phyloP scores from a whole-genome alignment of 2,888 invertebrate species.

The Stenotaenia linearis region DNA sequence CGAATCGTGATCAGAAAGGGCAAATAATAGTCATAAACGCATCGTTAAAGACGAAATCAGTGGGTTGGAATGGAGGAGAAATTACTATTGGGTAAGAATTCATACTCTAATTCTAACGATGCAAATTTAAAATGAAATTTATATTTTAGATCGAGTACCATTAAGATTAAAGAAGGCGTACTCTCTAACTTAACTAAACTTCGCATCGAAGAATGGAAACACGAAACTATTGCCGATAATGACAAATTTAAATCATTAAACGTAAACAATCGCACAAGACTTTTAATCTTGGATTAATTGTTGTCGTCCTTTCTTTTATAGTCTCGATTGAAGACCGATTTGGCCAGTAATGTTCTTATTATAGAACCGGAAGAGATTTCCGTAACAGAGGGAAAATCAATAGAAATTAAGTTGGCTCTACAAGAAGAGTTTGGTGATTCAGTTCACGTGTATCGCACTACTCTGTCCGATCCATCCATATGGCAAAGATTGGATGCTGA shows the following conservation, averaged over 20 bases:
- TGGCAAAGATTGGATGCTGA: background rate
- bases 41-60: background rate
- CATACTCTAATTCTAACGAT: too few species aligned
- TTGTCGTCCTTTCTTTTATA: background rate
- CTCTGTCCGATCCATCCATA: background rate
- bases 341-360: background rate
- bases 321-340: background rate
- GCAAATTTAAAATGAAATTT: background rate
- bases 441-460: background rate
- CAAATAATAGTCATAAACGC: background rate
- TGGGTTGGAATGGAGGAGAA: slow-evolving; percentile 2
- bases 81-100: background rate
- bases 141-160: background rate
- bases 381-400: background rate
- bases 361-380: background rate
- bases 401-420: background rate
- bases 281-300: background rate
- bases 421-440: background rate
- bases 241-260: background rate
- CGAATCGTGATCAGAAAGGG: background rate
- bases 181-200: background rate
- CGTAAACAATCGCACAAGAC: background rate
- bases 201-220: background rate
- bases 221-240: background rate
- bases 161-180: background rate